Evolutionary conservation across 2,888 invertebrate genomes (phyloP).

Genomic region (Agrotis ipsilon): DNA sequence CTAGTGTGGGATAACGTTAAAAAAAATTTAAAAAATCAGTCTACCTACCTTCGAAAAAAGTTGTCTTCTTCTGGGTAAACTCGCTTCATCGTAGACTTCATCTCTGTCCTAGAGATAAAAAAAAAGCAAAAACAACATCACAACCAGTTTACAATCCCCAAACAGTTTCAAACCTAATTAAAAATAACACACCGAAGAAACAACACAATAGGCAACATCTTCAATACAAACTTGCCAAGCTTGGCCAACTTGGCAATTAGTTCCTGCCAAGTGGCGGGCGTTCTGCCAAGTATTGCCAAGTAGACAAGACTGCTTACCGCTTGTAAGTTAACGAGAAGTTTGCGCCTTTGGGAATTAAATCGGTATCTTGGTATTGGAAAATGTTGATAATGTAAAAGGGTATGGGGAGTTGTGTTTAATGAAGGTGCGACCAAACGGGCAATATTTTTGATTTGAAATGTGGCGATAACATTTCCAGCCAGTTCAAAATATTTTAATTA

Average conservation of each 20-base stretch:
- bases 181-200: constrained; percentile 29
- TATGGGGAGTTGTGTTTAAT: neutral
- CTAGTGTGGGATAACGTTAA: too few species aligned
- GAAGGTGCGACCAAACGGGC: neutral
- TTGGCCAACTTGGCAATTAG: constrained; percentile 57
- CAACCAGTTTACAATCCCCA: neutral
- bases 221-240: constrained; percentile 43
- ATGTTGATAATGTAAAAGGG: neutral
- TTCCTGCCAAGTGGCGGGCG: constrained; percentile 50
- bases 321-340: constrained; percentile 53
- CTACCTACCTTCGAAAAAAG: too few species aligned
- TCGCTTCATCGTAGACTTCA: too few species aligned
- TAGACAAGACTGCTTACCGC: constrained; percentile 41
- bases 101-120: neutral
- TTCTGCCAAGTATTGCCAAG: constrained; percentile 44
- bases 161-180: constrained; percentile 14
- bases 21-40: too few species aligned
- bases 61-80: too few species aligned
- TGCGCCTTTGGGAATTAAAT: constrained; percentile 34
- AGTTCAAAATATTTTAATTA: too few species aligned
- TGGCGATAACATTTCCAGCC: too few species aligned
- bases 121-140: neutral
- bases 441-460: neutral
- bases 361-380: constrained; percentile 23
- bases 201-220: constrained; percentile 16